Base-by-base conservation (phyloP, 2,888 invertebrate genomes). In the Allophyes oxyacanthae region DNA sequence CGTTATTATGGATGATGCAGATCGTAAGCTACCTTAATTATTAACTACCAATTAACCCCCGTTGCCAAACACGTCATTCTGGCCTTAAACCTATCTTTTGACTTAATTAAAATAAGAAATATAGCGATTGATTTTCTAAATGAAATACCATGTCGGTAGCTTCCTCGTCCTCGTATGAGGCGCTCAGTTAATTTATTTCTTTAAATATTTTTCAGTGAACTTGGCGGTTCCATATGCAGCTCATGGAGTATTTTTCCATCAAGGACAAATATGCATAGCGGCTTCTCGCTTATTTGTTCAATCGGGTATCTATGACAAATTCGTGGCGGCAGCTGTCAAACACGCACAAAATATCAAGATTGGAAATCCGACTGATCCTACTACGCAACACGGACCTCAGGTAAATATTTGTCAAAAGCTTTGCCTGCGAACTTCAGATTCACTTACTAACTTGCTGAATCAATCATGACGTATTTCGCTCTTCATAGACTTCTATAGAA, bases 1-100 rank as follows among this genome's bases (percentile, higher is more conserved):
- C 1, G 95, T 98, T 43, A 95, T 98, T 37, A 97, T 97, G 86
- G 95, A 96, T 57, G 98, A 98, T 88, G 96, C 95, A 8, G 95
- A 97, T 82, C 84, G 97, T 97, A 88, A 94, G 95, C 74, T 89
- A 95, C 36, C 37, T 6, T 7, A 25, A 32, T 6, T 0, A 4
- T 20, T 41, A 7, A 34, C 7, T 15, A 15, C 14, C 6, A 8
- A 14, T 28, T 28, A 8, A 8, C 4, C 14, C 2, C 4, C 11
- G 14, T 36, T 0, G 8, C 7, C 13, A 8, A 28, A 28, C 28
- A 28, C 7, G 2, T 28, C 7, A 36, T 8, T 9, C 1, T 0
- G 13, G 2, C 7, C 2, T 14, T 14, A 8, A 14, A 36, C 9
- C 14, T 42, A 30, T 30, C 6, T 15, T n/a, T 3, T 34, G 10